phyloP scores from a whole-genome alignment of 2,797 vertebrate genomes.

The Taeniopygia guttata region DNA sequence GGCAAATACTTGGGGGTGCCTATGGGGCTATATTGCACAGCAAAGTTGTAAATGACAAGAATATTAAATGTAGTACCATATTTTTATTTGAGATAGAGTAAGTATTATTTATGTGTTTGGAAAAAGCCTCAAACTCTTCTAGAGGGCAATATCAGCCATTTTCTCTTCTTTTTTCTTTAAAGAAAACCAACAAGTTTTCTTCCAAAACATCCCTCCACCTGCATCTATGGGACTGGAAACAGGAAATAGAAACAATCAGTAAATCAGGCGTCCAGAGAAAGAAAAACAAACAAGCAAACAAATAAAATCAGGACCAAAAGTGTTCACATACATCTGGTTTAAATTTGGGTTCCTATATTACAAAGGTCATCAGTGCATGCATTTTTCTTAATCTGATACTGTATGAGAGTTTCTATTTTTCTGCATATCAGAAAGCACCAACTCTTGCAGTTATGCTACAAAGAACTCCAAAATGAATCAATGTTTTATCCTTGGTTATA shows the following conservation, averaged over 20 bases:
- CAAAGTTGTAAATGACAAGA: not conserved
- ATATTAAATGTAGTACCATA: not conserved
- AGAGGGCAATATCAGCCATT: not conserved
- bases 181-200: not conserved
- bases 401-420: not conserved
- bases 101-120: not conserved
- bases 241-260: not conserved
- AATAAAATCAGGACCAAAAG: not conserved
- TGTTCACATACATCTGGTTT: not conserved
- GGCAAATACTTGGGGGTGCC: not conserved
- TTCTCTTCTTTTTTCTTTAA: not conserved
- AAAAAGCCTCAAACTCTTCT: not conserved
- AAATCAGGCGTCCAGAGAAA: not conserved
- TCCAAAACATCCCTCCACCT: not conserved
- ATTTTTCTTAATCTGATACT: not conserved
- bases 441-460: not conserved
- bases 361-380: not conserved
- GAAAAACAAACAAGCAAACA: not conserved
- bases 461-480: not conserved
- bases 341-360: not conserved
- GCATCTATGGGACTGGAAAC: not conserved
- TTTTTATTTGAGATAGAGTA: not conserved
- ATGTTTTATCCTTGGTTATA: not conserved
- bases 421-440: not conserved
- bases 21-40: not conserved